phyloP scores from a whole-genome alignment of 2,113 vertebrate species.

The Arenaria interpres region DNA sequence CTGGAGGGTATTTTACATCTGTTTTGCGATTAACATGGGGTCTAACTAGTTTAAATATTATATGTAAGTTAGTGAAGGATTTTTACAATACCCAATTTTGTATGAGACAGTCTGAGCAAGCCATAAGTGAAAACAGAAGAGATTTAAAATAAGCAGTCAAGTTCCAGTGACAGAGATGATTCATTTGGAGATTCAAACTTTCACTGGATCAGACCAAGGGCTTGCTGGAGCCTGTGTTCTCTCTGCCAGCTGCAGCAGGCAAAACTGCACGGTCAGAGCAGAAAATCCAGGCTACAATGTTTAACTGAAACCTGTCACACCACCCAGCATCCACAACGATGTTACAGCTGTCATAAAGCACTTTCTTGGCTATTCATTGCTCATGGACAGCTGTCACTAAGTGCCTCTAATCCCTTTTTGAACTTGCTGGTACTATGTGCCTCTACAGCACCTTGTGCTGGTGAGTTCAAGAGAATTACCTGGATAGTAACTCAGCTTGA shows the following conservation, averaged over 20 bases:
- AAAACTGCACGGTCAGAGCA: neutral
- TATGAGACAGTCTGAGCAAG: neutral
- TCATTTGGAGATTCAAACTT: neutral
- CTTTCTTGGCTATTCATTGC: no score
- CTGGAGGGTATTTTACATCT: neutral
- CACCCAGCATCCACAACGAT: neutral
- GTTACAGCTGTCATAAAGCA: neutral
- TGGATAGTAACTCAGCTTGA: neutral
- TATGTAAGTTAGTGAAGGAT: neutral
- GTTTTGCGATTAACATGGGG: neutral
- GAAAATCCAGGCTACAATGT: neutral
- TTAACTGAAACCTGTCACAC: neutral
- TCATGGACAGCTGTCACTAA: neutral
- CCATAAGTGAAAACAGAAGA: neutral
- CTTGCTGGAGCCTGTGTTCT: rapidly evolving
- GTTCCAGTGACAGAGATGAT: neutral
- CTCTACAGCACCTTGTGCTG: neutral
- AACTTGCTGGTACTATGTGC: neutral
- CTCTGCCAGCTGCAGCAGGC: neutral
- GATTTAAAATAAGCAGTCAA: neutral
- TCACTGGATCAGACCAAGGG: neutral
- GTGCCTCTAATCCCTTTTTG: neutral
- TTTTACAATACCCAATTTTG: neutral
- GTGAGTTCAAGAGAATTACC: neutral
- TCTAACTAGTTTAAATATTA: neutral